Base-by-base conservation (phyloP, 2,113 vertebrate species). In the Xiphias gladius region DNA sequence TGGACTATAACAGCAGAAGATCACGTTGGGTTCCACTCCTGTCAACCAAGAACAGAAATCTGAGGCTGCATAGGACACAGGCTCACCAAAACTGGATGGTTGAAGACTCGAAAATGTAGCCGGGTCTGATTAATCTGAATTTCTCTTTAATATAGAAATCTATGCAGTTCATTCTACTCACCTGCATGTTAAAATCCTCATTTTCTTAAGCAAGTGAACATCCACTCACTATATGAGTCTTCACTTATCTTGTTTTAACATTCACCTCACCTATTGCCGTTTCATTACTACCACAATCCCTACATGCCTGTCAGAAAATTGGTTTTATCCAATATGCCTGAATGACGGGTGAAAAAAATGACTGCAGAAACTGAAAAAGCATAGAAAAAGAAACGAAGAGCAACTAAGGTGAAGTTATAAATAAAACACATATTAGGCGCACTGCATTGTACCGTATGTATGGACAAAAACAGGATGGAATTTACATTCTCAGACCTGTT, bases 281-380 rank as follows among this genome's bases (percentile, higher is more conserved):
- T 91, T 90, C 88, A 93, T 94, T 93, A 92, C 90, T 80, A 73
- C 79, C 67, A 43, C 86, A 88, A 89, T 92, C 87, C 88, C 84
- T 26, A 55, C 73, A 87, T 63, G 80, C 78, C 75, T 62, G 83
- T 83, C 80, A 54, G 81, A 86, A 91, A 92, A 93, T 93, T 91
- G 92, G 87, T 93, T 94, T 91, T 89, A 92, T 88, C 82, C 88
- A 82, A 92, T 85, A 68, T 57, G 78, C 54, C 78, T 64, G 92
- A 90, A 84, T 88, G 83, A 85, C 41, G 54, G 16, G 43, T 5
- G 9, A 8, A 64, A 12, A n/a, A 80, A 72, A 82, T 76, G 78
- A 86, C 71, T 85, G 70, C 61, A 24, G 69, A 73, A 50, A 63
- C 83, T 58, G 26, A 28, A 24, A 66, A 64, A 54, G 8, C 13